phyloP scores from a whole-genome alignment of 2,797 vertebrate genomes.

The Helarctos malayanus region DNA sequence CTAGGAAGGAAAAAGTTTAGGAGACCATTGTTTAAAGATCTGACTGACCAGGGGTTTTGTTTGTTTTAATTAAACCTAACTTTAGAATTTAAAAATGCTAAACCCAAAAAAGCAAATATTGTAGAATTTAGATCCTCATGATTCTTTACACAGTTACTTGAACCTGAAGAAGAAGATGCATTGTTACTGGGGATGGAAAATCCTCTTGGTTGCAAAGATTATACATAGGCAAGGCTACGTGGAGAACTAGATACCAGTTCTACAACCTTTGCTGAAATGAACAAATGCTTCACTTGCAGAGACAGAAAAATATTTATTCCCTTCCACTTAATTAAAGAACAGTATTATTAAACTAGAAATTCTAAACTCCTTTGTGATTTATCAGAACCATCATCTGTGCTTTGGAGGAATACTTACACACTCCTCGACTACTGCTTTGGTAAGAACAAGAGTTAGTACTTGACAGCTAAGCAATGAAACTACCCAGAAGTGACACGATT shows the following conservation, averaged over 20 bases:
- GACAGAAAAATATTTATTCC: neutral
- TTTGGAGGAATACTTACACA: neutral
- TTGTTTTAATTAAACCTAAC: slow-evolving; percentile 4
- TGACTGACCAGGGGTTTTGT: neutral
- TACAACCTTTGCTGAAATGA: neutral
- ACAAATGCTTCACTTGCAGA: neutral
- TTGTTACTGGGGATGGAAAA: neutral
- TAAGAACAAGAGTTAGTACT: slow-evolving; percentile 19
- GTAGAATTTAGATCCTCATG: neutral
- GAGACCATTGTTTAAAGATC: neutral
- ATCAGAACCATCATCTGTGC: neutral
- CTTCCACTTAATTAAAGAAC: slow-evolving; percentile 12
- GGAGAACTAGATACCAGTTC: neutral
- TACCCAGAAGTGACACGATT: neutral
- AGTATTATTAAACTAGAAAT: slow-evolving; percentile 20
- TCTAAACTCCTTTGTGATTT: neutral
- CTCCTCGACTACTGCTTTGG: neutral
- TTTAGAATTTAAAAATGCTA: slow-evolving; percentile 16
- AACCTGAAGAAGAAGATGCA: slow-evolving; percentile 3
- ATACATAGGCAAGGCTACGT: neutral
- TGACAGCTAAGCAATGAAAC: neutral
- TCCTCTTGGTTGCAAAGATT: neutral
- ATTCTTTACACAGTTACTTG: neutral
- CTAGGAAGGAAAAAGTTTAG: slow-evolving; percentile 13
- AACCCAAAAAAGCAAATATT: neutral